These are phyloP conservation scores for Argyresthia albistria DNA, from an alignment of 2,888 invertebrate genomes.

Conservation along the genomic window DNA sequence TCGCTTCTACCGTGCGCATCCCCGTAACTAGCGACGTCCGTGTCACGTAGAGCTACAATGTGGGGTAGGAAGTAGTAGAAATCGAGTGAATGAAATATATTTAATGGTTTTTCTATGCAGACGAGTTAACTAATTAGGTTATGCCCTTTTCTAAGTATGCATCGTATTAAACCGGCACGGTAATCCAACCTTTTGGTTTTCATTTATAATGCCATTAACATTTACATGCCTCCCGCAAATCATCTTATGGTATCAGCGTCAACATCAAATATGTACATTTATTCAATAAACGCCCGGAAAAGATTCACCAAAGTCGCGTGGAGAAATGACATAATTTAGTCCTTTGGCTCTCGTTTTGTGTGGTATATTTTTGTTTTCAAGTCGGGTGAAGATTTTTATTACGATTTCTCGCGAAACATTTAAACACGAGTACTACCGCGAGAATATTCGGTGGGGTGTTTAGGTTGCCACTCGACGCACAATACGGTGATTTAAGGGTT, in stretches of 20 bases:
- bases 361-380: constrained; percentile 61
- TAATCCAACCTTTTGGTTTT: neutral
- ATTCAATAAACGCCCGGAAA: constrained; percentile 58
- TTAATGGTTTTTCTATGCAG: no score
- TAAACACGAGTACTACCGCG: no score
- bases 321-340: constrained; percentile 51
- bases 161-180: no score
- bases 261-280: constrained; percentile 57
- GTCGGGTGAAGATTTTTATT: constrained; percentile 57
- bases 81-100: no score
- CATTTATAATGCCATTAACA: constrained; percentile 15
- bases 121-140: no score
- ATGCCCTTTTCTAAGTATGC: no score
- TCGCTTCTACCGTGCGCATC: constrained; percentile 13
- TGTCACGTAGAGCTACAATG: neutral
- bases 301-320: constrained; percentile 46
- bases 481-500: neutral
- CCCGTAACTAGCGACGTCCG: constrained; percentile 3
- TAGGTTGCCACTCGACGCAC: neutral
- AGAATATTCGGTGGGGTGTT: neutral
- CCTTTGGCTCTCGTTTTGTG: constrained; percentile 49
- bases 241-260: constrained; percentile 27
- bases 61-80: no score
- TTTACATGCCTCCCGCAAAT: constrained; percentile 28
- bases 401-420: constrained; percentile 7